Evolutionary conservation across 2,797 vertebrate genomes (phyloP), one percentile per base, ranked within the genome.

Genomic region (Capromys pilorides): DNA sequence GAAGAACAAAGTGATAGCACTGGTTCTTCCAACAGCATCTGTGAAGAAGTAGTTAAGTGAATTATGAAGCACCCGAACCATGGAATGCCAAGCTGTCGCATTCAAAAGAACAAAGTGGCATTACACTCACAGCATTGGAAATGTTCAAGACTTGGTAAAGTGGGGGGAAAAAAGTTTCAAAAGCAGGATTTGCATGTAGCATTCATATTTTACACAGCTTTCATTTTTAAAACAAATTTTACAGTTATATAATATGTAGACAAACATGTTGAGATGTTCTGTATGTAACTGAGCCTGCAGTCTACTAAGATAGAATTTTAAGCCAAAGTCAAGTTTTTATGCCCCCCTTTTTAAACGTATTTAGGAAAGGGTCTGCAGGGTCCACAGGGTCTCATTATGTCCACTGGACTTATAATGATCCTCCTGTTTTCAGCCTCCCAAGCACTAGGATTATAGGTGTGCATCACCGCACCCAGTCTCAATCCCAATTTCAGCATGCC

Each of bases 121-220:
- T 21, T 79, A 57, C 13, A 73, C 36, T 83, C 6, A 39, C 13
- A 28, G 64, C 36, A 19, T 1, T 49, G 81, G 67, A 79, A 92
- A 86, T 83, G 16, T 67, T 92, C 28, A 94, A 93, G 87, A 93
- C 28, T 64, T 24, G 59, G 71, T 21, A 51, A 91, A 54, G 16
- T 31, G 26, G 19, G 24, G 73, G 24, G 73, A 61, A 61, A 59
- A 41, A 67, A n/a, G 67, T 69, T 66, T 94, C 81, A 21, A 78
- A 8, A 75, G 49, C 2, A 89, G 66, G 33, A 88, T 18, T 92
- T 88, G 84, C 36, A 94, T 93, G 45, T n/a, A 77, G 16, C 16
- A 86, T 45, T 88, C 41, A 89, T 54, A 21, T 83, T 69, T 90
- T 83, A 67, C 87, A 91, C 26, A 84, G 84, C 41, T 81, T 81